phyloP scores from a whole-genome alignment of 2,113 vertebrate genomes.

The Pseudolaguvia tuberculata region DNA sequence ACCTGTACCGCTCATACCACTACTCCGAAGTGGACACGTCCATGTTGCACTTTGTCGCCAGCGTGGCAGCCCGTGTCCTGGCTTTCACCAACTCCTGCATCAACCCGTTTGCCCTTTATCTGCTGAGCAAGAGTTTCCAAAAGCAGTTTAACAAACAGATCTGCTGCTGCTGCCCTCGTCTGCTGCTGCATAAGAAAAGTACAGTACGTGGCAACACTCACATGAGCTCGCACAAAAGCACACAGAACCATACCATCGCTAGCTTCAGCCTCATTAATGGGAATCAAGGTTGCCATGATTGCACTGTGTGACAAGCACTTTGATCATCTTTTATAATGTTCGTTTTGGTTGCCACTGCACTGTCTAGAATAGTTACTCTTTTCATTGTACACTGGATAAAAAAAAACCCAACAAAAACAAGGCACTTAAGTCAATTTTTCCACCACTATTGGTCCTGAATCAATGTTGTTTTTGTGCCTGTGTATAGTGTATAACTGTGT shows the following conservation, averaged over 20 bases:
- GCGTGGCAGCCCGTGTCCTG: conserved; percentile 83
- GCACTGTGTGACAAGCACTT: conserved; percentile 56
- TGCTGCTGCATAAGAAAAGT: conserved; percentile 66
- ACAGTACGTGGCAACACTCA: conserved; percentile 71
- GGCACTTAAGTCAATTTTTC: too few species aligned
- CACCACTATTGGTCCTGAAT: too few species aligned
- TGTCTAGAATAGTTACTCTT: too few species aligned
- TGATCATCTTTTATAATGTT: too few species aligned
- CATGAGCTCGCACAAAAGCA: conserved; percentile 85
- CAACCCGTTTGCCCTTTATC: conserved; percentile 92
- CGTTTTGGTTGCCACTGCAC: too few species aligned
- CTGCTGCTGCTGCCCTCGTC: conserved; percentile 73
- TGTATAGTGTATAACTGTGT: too few species aligned
- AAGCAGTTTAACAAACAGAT: conserved; percentile 93
- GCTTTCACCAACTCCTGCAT: conserved; percentile 94
- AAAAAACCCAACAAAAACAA: too few species aligned
- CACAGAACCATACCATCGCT: conserved; percentile 76
- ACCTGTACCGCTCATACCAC: conserved; percentile 91
- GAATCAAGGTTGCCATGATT: conserved; percentile 72
- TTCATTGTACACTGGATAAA: too few species aligned
- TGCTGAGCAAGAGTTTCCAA: conserved; percentile 90
- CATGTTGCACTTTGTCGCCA: conserved; percentile 80
- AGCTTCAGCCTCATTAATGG: conserved; percentile 82
- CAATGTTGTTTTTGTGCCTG: too few species aligned
- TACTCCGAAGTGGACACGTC: conserved; percentile 93